Base-by-base conservation (phyloP, 2,113 vertebrate genomes). In the Antechinus flavipes region DNA sequence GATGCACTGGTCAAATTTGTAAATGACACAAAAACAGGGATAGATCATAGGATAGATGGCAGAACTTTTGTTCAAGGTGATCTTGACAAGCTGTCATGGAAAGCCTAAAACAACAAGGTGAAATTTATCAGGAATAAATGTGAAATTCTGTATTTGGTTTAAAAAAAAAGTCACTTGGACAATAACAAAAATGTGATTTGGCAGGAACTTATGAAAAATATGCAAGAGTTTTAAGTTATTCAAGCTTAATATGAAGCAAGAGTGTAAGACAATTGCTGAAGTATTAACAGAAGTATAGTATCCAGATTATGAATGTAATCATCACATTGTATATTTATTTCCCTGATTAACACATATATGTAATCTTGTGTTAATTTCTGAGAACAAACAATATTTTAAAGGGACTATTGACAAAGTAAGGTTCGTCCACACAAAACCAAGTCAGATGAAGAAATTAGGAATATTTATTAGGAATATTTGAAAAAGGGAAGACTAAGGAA, bases 81-180 rank as follows among this genome's bases (percentile, higher is more conserved):
- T 42, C 30, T 93, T 84, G 27, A 53, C 6, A 91, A 35, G 11
- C 89, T 93, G 0, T 56, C 16, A 27, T 16, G 27, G 46, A 54
- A 94, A 42, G 49, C 89, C 95, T 76, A 49, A 96, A 96, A 90
- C n/a, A 95, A 93, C 76, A 89, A 90, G 49, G 91, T 52, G 91
- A 96, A 93, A 93, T 93, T 30, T 93, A 89, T 93, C 42, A 19
- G 52, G 94, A 53, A 27, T 89, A 93, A 95, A 96, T 93, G 54
- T 93, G 26, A 96, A 97, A 53, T 94, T 96, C 90, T 94, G 3
- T 92, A 97, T 56, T 7, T 91, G 53, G 46, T 52, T 35, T 95
- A 49, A 49, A 49, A 49, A 49, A 49, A 68, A 94, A 95, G 92
- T 93, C n/a, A 22, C 53, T 94, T 94, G 53, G 93, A 91, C 93